These are phyloP conservation scores for Oscheius sp. DNA, from an alignment of 2,888 invertebrate genomes.

Conservation along the genomic window DNA sequence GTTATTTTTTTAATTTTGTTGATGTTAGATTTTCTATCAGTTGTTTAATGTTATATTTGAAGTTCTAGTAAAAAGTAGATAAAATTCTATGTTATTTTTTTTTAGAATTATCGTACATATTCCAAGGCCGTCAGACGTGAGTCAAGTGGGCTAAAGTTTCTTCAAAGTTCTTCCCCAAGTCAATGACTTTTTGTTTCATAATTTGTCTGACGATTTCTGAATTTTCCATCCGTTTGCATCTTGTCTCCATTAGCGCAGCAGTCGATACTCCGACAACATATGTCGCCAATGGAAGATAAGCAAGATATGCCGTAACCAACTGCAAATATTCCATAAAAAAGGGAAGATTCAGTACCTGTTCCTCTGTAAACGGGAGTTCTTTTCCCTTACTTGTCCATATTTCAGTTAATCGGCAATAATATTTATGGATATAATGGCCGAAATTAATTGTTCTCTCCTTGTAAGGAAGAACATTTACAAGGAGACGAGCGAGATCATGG, in stretches of 20 bases:
- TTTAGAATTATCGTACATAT: too few species aligned
- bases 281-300: conserved; percentile 6
- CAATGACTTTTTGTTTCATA: not conserved
- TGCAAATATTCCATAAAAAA: not conserved
- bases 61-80: too few species aligned
- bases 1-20: too few species aligned
- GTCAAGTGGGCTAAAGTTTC: not conserved
- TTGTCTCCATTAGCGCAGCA: conserved; percentile 8
- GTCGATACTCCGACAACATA: conserved; percentile 13
- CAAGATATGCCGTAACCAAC: not conserved
- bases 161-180: not conserved
- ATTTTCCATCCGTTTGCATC: not conserved
- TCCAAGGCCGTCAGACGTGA: too few species aligned
- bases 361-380: conserved; percentile 6
- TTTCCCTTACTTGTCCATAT: not conserved
- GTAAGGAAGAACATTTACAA: not conserved
- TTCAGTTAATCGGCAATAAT: not conserved
- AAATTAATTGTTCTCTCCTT: not conserved
- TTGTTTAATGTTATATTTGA: too few species aligned
- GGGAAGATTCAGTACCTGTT: not conserved
- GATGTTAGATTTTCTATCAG: too few species aligned
- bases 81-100: too few species aligned
- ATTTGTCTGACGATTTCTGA: not conserved
- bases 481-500: conserved; percentile 13
- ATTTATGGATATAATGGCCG: not conserved